A percentile compares a stretch with the other conserved stretches of the same genome.
Conservation (phyloP, 1,140 invertebrate species). For the Gonatopus flavifemur region DNA sequence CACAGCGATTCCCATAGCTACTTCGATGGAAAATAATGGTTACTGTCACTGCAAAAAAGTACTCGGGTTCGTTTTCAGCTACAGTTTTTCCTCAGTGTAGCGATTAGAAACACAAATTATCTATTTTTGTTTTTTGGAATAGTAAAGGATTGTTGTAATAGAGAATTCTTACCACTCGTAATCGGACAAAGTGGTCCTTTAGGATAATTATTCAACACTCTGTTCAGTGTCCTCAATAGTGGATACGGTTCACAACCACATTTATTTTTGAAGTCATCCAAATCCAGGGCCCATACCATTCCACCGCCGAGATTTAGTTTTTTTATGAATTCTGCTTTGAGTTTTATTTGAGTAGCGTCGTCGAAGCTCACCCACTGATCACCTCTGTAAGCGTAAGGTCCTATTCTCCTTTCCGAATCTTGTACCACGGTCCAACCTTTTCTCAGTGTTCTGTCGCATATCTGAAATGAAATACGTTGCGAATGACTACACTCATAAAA, state of each 20-base stretch:
- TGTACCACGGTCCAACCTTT: constrained; percentile 61
- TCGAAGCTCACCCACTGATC: constrained; percentile 73
- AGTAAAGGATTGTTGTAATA: constrained; percentile 4
- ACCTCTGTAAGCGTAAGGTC: constrained; percentile 64
- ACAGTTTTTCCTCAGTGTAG: not conserved
- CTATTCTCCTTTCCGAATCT: constrained; percentile 60
- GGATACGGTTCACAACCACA: constrained; percentile 81
- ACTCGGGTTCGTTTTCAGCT: not conserved
- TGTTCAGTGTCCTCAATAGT: constrained; percentile 75
- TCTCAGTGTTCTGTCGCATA: constrained; percentile 48
- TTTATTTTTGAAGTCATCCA: constrained; percentile 80
- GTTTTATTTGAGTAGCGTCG: constrained; percentile 62
- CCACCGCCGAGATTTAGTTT: constrained; percentile 76
- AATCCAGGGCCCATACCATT: constrained; percentile 88
- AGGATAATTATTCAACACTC: constrained; percentile 69
- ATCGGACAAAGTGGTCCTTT: constrained; percentile 47
- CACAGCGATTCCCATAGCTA: too few species aligned
- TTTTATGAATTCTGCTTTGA: constrained; percentile 72
- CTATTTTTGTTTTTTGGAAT: constrained; percentile 25
- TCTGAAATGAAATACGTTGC: too few species aligned
- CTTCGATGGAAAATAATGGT: too few species aligned
- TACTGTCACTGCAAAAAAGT: too few species aligned
- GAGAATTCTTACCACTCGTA: constrained; percentile 29
- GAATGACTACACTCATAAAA: too few species aligned
- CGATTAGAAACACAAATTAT: not conserved